These are phyloP conservation scores for Panurus biarmicus DNA, from an alignment of 2,113 vertebrate genomes.

Conservation along the genomic window DNA sequence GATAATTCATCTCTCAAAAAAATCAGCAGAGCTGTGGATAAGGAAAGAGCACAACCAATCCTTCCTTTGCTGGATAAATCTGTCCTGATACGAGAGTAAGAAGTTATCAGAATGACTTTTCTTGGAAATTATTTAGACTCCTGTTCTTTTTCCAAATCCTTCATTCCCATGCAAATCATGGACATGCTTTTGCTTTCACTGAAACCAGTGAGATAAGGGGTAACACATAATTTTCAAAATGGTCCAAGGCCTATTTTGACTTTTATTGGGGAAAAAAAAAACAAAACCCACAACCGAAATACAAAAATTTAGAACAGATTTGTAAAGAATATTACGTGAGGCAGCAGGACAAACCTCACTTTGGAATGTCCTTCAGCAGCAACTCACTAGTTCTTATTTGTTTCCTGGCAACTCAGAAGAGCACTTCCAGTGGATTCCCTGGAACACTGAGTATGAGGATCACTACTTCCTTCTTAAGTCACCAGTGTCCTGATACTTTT, in stretches of 20 bases:
- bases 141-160: not conserved
- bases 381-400: not conserved
- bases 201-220: not conserved
- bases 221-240: not conserved
- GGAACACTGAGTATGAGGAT: accelerated
- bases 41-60: not conserved
- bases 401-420: not conserved
- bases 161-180: not conserved
- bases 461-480: not conserved
- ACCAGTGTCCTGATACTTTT: not conserved
- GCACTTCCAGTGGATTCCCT: not conserved
- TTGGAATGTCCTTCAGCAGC: not conserved
- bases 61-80: not conserved
- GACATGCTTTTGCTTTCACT: not conserved
- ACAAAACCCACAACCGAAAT: not conserved
- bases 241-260: not conserved
- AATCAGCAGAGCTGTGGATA: not conserved
- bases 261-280: not conserved
- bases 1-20: not conserved
- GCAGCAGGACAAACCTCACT: not conserved
- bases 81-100: not conserved
- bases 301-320: not conserved
- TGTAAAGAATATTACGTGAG: not conserved
- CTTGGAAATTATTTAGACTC: not conserved
- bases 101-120: not conserved